Percentiles rank a stretch among this genome's conserved stretches.
Conservation (phyloP, 1,140 invertebrate genomes). For the Asobara japonica region DNA sequence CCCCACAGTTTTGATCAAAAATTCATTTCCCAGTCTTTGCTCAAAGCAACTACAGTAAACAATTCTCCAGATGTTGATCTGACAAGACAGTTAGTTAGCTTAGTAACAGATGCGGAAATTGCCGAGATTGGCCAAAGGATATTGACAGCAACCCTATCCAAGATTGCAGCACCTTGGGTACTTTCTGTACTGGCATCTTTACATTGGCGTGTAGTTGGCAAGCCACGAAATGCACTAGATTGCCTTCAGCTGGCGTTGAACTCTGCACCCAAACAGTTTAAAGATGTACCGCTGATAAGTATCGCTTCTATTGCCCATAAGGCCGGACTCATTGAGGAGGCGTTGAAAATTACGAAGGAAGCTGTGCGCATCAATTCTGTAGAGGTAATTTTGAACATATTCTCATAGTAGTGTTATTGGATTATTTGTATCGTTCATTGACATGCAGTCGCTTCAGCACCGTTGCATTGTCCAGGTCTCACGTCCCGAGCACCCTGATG, state of each 20-base stretch:
- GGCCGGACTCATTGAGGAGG: conserved; percentile 73
- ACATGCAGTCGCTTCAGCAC: too few species aligned
- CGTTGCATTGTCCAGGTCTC: too few species aligned
- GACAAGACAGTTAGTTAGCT: conserved; percentile 37
- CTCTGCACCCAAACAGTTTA: conserved; percentile 65
- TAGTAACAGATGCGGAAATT: conserved; percentile 65
- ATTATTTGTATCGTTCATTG: neutral
- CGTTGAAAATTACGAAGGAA: conserved; percentile 68
- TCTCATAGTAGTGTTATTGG: neutral
- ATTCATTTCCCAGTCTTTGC: conserved; percentile 53
- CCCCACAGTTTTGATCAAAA: conserved; percentile 59
- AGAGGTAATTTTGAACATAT: conserved; percentile 66
- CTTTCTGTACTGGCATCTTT: conserved; percentile 73
- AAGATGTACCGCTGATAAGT: conserved; percentile 72
- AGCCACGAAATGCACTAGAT: conserved; percentile 71
- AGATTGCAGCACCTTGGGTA: conserved; percentile 74
- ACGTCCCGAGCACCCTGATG: too few species aligned
- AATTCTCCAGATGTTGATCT: conserved; percentile 45
- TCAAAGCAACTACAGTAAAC: conserved; percentile 38
- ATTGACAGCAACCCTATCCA: conserved; percentile 75
- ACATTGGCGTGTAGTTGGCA: conserved; percentile 74
- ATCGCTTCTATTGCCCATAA: conserved; percentile 73
- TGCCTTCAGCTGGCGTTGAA: conserved; percentile 71
- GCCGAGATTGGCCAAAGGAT: conserved; percentile 82
- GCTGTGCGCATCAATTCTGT: conserved; percentile 70